Percentiles rank a stretch among this genome's conserved stretches.
Evolutionary conservation across 2,113 vertebrate species (phyloP).

Genomic region (Lepus europaeus): DNA sequence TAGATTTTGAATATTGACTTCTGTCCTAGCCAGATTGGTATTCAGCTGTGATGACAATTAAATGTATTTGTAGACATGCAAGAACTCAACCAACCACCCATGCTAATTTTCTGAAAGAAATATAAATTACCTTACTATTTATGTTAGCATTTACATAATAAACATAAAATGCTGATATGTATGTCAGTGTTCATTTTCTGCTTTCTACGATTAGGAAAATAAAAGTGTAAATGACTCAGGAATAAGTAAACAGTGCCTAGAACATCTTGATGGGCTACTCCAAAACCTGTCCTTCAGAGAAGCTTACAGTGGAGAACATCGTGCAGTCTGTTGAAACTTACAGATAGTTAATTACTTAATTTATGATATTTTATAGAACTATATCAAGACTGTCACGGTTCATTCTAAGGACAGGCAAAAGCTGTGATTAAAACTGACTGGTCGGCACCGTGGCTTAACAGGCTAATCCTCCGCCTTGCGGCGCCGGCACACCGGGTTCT

Average conservation of each 20-base stretch:
- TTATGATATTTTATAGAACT: background rate
- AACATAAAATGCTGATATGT: background rate
- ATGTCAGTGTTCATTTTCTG: background rate
- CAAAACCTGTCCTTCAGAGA: constrained; percentile 1
- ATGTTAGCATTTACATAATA: constrained; percentile 48
- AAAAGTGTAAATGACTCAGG: constrained; percentile 14
- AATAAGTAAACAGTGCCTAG: constrained; percentile 50
- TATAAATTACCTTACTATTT: constrained; percentile 23
- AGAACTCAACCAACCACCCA: background rate
- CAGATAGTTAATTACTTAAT: background rate
- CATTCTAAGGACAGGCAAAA: constrained; percentile 13
- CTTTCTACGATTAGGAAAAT: constrained; percentile 33
- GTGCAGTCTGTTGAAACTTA: background rate
- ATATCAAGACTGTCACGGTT: background rate
- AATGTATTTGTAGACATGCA: background rate
- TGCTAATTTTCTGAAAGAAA: constrained; percentile 38
- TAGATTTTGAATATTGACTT: constrained; percentile 35
- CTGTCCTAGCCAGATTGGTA: background rate
- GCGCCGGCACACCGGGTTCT: no score
- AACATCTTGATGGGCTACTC: constrained; percentile 14
- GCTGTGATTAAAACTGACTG: background rate
- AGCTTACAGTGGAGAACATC: background rate
- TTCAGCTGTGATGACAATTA: background rate
- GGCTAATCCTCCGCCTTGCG: no score
- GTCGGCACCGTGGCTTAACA: no score